Evolutionary conservation across 1,140 invertebrate species (phyloP), one percentile per base, ranked within the genome.

Genomic region (Drosophila tristis): DNA sequence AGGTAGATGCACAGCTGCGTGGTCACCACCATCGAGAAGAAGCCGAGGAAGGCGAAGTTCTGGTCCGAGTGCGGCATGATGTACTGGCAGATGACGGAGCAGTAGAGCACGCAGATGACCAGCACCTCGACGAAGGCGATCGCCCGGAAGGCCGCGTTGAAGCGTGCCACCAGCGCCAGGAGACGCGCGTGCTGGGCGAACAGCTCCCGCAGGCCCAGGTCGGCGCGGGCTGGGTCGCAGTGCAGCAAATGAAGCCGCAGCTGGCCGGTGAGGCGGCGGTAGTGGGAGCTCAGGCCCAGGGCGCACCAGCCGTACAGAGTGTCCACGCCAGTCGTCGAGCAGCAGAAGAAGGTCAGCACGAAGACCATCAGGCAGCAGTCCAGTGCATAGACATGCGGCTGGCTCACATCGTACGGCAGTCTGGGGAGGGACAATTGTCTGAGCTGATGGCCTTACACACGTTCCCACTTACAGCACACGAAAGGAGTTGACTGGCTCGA

Each of bases 21-120:
- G 58, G 79, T 81, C 6, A 81, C 78, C 35, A 81, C 78, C 78
- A 81, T 73, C 9, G 78, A 78, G 31, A 81, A 81, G 78, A 81
- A 81, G 13, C 73, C 78, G 15, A 81, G 74, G 5, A 81, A 81
- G 43, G 78, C 79, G 0, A 81, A 61, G 31, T 81, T 81, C 55
- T 81, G 78, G 15, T 81, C 63, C 26, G 58, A 64, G 48, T 81
- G 78, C 2, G 78, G 78, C 78, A 81, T 81, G 2, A 81, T 81
- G 45, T 67, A 81, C 50, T 81, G 78, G 2, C 78, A 81, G 26
- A 81, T 81, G 9, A 81, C 78, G 6, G 78, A 59, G 26, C 78
- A 81, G 35, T 81, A 81, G 5, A 81, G 79, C 47, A 68, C 62
- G 5, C 78, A 81, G 31, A 81, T 81, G 5, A 81, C 13, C 9